phyloP scores from a whole-genome alignment of 2,797 vertebrate genomes.

The Sebastes aleutianus region DNA sequence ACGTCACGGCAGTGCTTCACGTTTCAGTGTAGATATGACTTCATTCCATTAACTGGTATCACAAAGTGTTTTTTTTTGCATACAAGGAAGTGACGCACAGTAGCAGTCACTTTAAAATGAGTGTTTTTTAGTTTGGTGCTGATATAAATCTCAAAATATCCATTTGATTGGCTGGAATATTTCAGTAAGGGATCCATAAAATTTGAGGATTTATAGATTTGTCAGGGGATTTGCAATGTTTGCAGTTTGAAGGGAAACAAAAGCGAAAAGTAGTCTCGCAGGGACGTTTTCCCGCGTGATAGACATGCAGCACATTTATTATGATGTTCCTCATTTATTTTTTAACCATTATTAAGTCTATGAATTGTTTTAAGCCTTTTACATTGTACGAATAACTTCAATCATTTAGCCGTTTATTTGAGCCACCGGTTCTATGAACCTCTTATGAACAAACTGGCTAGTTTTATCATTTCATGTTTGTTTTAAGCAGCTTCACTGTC shows the following conservation, averaged over 20 bases:
- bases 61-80: slow-evolving; percentile 45
- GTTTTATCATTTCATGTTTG: slow-evolving; percentile 43
- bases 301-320: slow-evolving; percentile 49
- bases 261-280: slow-evolving; percentile 1
- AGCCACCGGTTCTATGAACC: slow-evolving; percentile 66
- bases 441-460: slow-evolving; percentile 48
- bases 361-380: slow-evolving; percentile 22
- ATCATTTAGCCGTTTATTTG: slow-evolving; percentile 40
- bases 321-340: slow-evolving; percentile 20
- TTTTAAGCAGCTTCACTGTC: slow-evolving; percentile 60
- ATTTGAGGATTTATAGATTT: slow-evolving; percentile 39
- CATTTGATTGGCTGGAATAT: slow-evolving; percentile 41
- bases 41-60: slow-evolving; percentile 67
- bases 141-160: slow-evolving; percentile 36
- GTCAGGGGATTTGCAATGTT: slow-evolving; percentile 24
- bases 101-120: slow-evolving; percentile 42
- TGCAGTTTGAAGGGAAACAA: slow-evolving; percentile 60
- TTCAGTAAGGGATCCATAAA: slow-evolving; percentile 47
- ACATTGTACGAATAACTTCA: slow-evolving; percentile 31
- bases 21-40: slow-evolving; percentile 68
- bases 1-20: slow-evolving; percentile 33
- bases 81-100: slow-evolving; percentile 48
- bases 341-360: slow-evolving; percentile 1
- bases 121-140: slow-evolving; percentile 44
- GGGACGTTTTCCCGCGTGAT: slow-evolving; percentile 43